Evolutionary conservation across 2,113 vertebrate genomes (phyloP), one percentile per base, ranked within the genome.

Genomic region (Elanus axillaris): DNA sequence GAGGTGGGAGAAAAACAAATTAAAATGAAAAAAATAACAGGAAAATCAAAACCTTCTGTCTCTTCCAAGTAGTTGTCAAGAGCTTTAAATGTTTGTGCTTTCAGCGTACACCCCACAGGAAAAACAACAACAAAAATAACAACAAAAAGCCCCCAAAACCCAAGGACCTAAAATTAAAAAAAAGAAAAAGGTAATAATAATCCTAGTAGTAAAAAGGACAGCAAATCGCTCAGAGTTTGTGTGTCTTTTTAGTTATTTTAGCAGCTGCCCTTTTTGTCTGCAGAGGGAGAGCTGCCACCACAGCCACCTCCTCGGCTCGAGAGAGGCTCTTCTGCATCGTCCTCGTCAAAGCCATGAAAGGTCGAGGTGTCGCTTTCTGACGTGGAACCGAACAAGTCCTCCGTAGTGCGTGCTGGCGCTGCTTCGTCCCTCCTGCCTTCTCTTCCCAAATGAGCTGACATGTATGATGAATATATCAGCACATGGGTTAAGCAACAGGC

Each of bases 361-460:
- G 99, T 99, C 97, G 99, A 99, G 74, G 99, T 99, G 98, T 99
- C 99, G 98, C 99, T 99, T 98, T 99, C 99, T 68, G 99, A 99
- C 67, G 99, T 99, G 98, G 99, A 99, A 98, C 99, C 99, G 96
- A 99, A 99, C 97, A 99, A 99, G 98, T 99, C 99, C 98, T 99
- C 99, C 56, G 99, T 99, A 97, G 98, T 99, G 94, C 98, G 94
- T 73, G 98, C 98, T 97, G 98, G 96, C 32, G 97, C 97, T 96
- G 98, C 98, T 95, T 98, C 98, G 96, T 99, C 99, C 97, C 99
- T 99, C 98, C 99, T 99, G 98, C 98, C 98, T 98, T 98, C 98
- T 98, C 98, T 98, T 97, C 98, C 98, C 92, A 98, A 97, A 98
- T 98, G 98, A 98, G 99, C 99, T 99, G 98, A 98, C 98, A 98